Conservation (phyloP, 2,797 vertebrate genomes). For the Trachops cirrhosus region DNA sequence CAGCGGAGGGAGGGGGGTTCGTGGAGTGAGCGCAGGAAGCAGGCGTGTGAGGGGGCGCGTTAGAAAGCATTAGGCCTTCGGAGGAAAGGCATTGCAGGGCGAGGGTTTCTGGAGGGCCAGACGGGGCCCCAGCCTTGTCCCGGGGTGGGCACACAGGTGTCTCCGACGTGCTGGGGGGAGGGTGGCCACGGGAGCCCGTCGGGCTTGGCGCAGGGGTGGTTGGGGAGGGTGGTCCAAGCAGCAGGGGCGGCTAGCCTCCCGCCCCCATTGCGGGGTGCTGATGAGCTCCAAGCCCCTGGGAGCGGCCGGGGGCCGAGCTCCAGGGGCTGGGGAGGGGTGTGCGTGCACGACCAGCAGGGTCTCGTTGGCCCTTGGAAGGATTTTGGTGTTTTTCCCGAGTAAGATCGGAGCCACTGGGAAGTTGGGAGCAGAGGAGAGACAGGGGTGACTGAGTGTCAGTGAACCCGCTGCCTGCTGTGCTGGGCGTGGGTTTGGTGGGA, state of each 20-base stretch:
- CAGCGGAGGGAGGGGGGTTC: too few relatives aligned
- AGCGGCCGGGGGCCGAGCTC: too few relatives aligned
- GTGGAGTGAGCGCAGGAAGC: not conserved
- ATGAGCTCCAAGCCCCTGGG: not conserved
- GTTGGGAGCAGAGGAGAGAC: not conserved
- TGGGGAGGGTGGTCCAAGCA: not conserved
- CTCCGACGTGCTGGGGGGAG: not conserved
- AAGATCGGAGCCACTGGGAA: too few relatives aligned
- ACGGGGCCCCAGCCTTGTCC: too few relatives aligned
- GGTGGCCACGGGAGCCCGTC: too few relatives aligned
- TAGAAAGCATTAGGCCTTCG: not conserved
- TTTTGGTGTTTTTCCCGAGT: not conserved
- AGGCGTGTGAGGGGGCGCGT: too few relatives aligned
- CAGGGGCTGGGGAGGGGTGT: fast-evolving
- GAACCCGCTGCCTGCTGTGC: not conserved
- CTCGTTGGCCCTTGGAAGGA: not conserved
- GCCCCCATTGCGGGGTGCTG: not conserved
- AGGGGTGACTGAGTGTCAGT: fast-evolving
- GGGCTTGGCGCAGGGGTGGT: not conserved
- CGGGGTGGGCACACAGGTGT: fast-evolving
- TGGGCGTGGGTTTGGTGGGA: fast-evolving
- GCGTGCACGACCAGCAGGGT: fast-evolving
- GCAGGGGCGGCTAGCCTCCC: not conserved
- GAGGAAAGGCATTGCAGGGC: not conserved
- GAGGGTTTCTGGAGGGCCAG: not conserved